phyloP scores from a whole-genome alignment of 2,888 invertebrate genomes.

The Crepidodera aurea region DNA sequence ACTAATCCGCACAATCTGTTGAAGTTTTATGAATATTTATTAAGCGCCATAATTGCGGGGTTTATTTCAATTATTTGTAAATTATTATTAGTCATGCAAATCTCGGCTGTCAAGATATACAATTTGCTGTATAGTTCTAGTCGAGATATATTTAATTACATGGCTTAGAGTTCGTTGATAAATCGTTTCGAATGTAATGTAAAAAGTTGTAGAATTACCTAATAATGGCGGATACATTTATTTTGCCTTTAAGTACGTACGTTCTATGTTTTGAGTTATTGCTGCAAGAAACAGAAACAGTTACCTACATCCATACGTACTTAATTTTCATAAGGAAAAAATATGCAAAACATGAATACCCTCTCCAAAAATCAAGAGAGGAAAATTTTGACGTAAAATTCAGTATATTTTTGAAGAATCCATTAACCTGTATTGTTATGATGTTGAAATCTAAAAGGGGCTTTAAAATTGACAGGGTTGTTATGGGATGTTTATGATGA shows the following conservation, averaged over 20 bases:
- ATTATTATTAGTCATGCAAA: constrained; percentile 40
- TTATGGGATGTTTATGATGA: too few species aligned
- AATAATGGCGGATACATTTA: neutral
- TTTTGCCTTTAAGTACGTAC: neutral
- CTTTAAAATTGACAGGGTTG: too few species aligned
- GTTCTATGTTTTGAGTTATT: neutral
- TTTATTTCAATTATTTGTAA: constrained; percentile 36
- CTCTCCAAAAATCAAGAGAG: too few species aligned
- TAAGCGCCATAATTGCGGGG: constrained; percentile 28
- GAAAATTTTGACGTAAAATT: too few species aligned
- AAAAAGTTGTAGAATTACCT: constrained; percentile 8
- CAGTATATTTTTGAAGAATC: too few species aligned
- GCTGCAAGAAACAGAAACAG: neutral
- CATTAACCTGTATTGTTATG: too few species aligned
- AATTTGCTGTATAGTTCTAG: constrained; percentile 12
- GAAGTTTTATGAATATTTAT: constrained; percentile 35
- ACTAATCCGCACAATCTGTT: constrained; percentile 18
- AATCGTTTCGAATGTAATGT: constrained; percentile 3
- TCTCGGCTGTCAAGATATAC: constrained; percentile 26
- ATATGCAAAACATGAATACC: too few species aligned
- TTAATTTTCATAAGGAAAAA: too few species aligned
- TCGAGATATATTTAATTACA: constrained; percentile 36
- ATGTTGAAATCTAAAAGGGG: too few species aligned
- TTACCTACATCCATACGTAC: too few species aligned
- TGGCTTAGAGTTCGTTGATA: constrained; percentile 16